Base-by-base conservation (phyloP, 2,888 invertebrate species). In the Trachelus stipa region DNA sequence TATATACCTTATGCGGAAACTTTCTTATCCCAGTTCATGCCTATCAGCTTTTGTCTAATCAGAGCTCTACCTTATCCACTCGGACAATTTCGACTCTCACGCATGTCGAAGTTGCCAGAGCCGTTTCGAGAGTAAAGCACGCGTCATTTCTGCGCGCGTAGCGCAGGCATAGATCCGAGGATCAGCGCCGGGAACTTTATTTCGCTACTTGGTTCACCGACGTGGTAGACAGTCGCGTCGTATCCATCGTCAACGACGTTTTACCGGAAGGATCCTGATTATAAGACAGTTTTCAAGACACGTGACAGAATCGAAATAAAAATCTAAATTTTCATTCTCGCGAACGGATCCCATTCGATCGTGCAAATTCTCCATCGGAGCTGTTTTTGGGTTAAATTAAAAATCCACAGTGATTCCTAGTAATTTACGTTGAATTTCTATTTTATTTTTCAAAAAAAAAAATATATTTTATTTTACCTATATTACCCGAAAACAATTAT, bases 221-320 rank as follows among this genome's bases (percentile, higher is more conserved):
- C 79, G 79, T 77, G 81, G 78, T 79, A 79, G 81, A 86, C 85
- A 88, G 87, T 88, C 85, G 87, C 81, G 83, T 82, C 86, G 85
- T 83, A 85, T 86, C 87, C 86, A 83, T 82, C 84, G 87, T 82
- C 82, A 84, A 84, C 84, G 83, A 83, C 84, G 87, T 73, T 80
- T 69, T 81, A 81, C 37, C 73, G 33, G 71, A 71, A 34, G 71
- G 31, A 23, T 71, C 71, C 71, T 34, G 33, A 23, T 33, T 71
- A 31, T 34, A 34, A 71, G 33, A 31, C 31, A 71, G 23, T 23
- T 34, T 11, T 34, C 71, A 23, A 71, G 33, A 31, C 31, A 71
- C 71, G 71, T 71, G 71, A 71, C 33, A 23, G 56, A 23, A 56
- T 56, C 56, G 56, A 6, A 23, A 56, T 56, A 56, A 56, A 56